phyloP scores from a whole-genome alignment of 2,888 invertebrate genomes.

The Apamea sordens region DNA sequence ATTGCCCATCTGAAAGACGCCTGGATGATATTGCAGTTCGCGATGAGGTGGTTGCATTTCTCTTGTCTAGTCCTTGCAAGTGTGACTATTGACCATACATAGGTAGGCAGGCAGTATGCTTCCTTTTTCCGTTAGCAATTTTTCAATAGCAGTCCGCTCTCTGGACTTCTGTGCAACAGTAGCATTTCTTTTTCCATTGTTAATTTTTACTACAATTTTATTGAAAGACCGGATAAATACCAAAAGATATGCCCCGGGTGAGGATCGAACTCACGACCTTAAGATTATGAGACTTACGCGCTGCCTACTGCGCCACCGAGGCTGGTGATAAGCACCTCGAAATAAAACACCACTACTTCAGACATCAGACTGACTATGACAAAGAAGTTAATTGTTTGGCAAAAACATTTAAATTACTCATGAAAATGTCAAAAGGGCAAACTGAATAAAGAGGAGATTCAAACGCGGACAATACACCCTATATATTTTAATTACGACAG shows the following conservation, averaged over 20 bases:
- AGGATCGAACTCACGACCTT: slow-evolving; percentile 99
- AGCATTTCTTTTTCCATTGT: not conserved
- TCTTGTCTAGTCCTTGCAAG: not conserved
- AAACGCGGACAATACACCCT: no score
- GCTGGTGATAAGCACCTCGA: slow-evolving; percentile 72
- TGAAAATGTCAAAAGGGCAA: not conserved
- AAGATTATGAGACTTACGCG: slow-evolving; percentile 97
- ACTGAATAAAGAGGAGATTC: not conserved
- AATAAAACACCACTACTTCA: not conserved
- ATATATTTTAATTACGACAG: not conserved
- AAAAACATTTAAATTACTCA: not conserved
- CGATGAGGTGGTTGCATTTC: not conserved
- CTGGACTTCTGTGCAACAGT: not conserved
- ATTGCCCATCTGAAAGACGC: not conserved
- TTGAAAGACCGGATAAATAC: not conserved
- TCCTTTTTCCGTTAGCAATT: not conserved
- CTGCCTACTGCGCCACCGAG: slow-evolving; percentile 97
- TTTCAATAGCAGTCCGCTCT: no score
- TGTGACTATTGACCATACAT: no score
- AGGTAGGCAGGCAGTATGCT: not conserved
- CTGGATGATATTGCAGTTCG: not conserved
- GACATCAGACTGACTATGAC: no score
- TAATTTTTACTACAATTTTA: not conserved
- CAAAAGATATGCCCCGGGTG: slow-evolving; percentile 93
- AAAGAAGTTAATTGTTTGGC: not conserved